A percentile compares a stretch with the other conserved stretches of the same genome.
phyloP scores from a whole-genome alignment of 2,888 invertebrate species.

The Scotopteryx bipunctaria region DNA sequence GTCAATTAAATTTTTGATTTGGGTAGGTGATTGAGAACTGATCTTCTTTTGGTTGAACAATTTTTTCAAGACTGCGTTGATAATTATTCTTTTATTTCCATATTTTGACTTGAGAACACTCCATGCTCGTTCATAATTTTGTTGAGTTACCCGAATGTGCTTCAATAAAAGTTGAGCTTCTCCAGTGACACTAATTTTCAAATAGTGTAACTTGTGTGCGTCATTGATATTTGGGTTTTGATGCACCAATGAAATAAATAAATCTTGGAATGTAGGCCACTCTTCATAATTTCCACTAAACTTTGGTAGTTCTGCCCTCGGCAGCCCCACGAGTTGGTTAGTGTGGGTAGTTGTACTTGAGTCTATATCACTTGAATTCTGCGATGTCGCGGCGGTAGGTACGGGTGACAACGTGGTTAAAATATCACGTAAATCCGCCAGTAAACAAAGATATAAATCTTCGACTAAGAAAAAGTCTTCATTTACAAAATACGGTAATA shows the following conservation, averaged over 20 bases:
- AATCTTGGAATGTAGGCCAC: slow-evolving; percentile 11
- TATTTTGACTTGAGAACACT: slow-evolving; percentile 26
- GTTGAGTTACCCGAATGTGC: slow-evolving; percentile 8
- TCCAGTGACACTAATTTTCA: slow-evolving; percentile 8
- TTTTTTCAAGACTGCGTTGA: slow-evolving; percentile 31
- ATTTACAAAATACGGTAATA: background rate
- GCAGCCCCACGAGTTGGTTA: background rate
- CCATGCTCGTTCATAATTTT: slow-evolving; percentile 27
- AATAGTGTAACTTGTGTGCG: slow-evolving; percentile 16
- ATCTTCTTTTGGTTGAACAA: slow-evolving; percentile 34
- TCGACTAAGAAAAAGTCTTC: background rate
- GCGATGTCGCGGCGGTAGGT: too few species aligned
- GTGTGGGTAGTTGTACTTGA: background rate
- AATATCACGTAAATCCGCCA: background rate
- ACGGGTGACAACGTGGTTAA: background rate
- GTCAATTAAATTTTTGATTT: slow-evolving; percentile 37
- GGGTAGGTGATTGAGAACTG: slow-evolving; percentile 19
- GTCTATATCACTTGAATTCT: background rate
- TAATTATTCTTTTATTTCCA: slow-evolving; percentile 33
- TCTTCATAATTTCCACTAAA: slow-evolving; percentile 16
- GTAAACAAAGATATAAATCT: background rate
- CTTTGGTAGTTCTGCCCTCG: background rate
- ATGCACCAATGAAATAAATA: slow-evolving; percentile 14
- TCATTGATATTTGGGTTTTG: background rate
- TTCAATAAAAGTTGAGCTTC: slow-evolving; percentile 6